Percentiles rank a stretch among this genome's conserved stretches.
Conservation (phyloP, 2,113 vertebrate genomes). For the Platysternon megacephalum region DNA sequence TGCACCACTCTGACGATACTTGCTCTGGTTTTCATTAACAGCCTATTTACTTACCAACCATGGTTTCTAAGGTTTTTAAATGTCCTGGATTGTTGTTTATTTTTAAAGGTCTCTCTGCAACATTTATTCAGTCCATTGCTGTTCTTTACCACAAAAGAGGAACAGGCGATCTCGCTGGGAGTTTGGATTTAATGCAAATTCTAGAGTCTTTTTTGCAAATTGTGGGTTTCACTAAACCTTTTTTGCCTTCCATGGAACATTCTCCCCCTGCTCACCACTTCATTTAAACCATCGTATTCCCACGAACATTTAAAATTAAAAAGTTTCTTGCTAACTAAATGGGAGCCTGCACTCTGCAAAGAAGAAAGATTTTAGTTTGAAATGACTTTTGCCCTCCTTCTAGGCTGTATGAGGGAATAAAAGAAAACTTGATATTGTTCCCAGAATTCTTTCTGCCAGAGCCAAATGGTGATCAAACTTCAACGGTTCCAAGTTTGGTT, state of each 20-base stretch:
- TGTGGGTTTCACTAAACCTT: not conserved
- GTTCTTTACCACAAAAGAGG: not conserved
- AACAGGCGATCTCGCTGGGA: not conserved
- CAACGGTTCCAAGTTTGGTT: not conserved
- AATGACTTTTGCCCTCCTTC: not conserved
- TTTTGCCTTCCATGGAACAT: not conserved
- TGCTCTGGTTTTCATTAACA: not conserved
- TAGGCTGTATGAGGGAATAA: not conserved
- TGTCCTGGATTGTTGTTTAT: not conserved
- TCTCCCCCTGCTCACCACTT: not conserved
- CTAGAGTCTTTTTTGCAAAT: not conserved
- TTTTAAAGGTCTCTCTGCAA: not conserved
- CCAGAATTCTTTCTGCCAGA: not conserved
- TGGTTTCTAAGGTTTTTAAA: not conserved
- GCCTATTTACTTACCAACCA: not conserved
- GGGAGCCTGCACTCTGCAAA: not conserved
- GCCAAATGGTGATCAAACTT: not conserved
- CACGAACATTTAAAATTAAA: not conserved
- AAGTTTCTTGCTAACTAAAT: not conserved
- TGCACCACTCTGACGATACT: not conserved
- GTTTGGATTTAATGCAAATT: not conserved
- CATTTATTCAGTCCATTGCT: not conserved
- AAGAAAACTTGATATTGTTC: not conserved
- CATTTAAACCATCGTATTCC: not conserved
- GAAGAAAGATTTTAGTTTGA: not conserved